Conservation (phyloP, 2,797 vertebrate species). For the Eutrigla gurnardus region DNA sequence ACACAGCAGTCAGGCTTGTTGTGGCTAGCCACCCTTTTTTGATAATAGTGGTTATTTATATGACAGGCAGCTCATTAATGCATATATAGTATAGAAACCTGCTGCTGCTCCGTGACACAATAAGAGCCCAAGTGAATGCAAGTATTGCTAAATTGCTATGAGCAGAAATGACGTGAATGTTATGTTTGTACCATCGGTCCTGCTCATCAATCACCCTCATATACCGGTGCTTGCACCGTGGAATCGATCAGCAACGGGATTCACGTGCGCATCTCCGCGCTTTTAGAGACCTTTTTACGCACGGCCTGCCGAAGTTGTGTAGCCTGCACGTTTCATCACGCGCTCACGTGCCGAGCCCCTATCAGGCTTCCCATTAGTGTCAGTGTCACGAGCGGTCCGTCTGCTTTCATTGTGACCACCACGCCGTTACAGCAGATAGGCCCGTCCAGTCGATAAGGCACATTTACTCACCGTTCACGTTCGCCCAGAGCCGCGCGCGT, state of each 20-base stretch:
- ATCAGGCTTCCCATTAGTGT: conserved; percentile 14
- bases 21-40: neutral
- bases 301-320: conserved; percentile 38
- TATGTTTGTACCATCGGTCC: neutral
- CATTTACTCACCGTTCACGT: conserved; percentile 82
- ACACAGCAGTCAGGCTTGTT: neutral
- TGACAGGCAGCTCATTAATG: conserved; percentile 15
- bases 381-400: conserved; percentile 37
- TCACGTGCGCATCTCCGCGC: conserved; percentile 1
- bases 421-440: conserved; percentile 54
- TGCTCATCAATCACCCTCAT: neutral
- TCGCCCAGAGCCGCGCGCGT: conserved; percentile 38
- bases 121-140: conserved; percentile 20
- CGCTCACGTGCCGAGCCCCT: conserved; percentile 24
- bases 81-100: conserved; percentile 1
- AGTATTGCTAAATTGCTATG: neutral
- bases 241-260: conserved; percentile 14
- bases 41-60: neutral
- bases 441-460: conserved; percentile 55
- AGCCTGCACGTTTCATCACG: neutral
- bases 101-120: conserved; percentile 10
- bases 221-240: conserved; percentile 1
- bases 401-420: conserved; percentile 51
- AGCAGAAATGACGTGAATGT: neutral
- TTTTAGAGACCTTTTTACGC: conserved; percentile 44